These are phyloP conservation scores for Amiota minor DNA, from an alignment of 2,888 invertebrate species.

Conservation along the genomic window DNA sequence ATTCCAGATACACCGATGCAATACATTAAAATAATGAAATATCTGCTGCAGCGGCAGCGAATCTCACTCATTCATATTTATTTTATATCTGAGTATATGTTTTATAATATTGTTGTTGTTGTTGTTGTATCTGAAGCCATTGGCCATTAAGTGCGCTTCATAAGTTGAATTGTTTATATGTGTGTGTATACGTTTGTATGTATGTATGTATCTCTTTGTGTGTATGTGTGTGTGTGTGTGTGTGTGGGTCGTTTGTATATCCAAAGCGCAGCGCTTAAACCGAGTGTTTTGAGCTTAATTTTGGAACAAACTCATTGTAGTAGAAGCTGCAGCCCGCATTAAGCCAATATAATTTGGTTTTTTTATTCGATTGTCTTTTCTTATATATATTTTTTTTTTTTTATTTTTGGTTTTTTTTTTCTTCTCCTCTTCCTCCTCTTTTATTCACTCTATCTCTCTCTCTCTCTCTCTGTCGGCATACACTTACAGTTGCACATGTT, in stretches of 20 bases:
- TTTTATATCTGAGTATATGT: not conserved
- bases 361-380: too few species aligned
- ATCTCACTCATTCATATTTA: not conserved
- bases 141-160: not conserved
- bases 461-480: too few species aligned
- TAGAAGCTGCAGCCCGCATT: too few species aligned
- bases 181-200: not conserved
- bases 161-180: not conserved
- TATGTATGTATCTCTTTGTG: not conserved
- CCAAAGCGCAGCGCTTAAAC: too few species aligned
- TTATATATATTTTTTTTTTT: too few species aligned
- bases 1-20: too few species aligned
- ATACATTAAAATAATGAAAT: too few species aligned
- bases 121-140: too few species aligned
- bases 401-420: slow-evolving; percentile 30
- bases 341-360: too few species aligned
- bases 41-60: not conserved
- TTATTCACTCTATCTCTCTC: too few species aligned
- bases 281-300: slow-evolving; percentile 42
- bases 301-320: too few species aligned
- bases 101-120: not conserved
- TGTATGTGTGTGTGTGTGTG: slow-evolving; percentile 2
- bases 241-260: not conserved
- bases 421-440: slow-evolving; percentile 36
- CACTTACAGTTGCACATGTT: too few species aligned